Evolutionary conservation across 2,113 vertebrate species (phyloP).

Genomic region (Micronycteris hirsuta): DNA sequence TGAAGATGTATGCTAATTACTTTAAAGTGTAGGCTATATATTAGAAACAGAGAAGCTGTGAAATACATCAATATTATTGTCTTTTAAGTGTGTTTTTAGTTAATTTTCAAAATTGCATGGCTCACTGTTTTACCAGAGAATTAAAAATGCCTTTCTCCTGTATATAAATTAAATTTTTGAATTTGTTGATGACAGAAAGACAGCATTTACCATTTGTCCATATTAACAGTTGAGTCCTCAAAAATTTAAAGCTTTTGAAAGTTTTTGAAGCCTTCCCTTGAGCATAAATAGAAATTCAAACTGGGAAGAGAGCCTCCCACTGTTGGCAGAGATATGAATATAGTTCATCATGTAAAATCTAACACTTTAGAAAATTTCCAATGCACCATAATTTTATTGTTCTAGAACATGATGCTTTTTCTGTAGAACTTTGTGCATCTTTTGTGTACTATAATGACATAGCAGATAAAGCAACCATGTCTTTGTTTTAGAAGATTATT

Average conservation of each 20-base stretch:
- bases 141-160: not conserved
- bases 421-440: not conserved
- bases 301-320: not conserved
- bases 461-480: not conserved
- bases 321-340: not conserved
- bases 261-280: not conserved
- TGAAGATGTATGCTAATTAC: not conserved
- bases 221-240: not conserved
- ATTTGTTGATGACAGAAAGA: not conserved
- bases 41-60: not conserved
- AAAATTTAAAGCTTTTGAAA: not conserved
- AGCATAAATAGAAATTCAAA: not conserved
- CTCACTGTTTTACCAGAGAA: not conserved
- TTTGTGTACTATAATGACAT: not conserved
- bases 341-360: not conserved
- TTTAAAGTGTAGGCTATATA: not conserved
- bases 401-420: not conserved
- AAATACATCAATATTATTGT: not conserved
- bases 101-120: not conserved
- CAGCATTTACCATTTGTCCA: not conserved
- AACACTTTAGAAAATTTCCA: not conserved
- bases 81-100: not conserved
- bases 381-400: not conserved
- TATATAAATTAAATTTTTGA: not conserved
- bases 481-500: not conserved